Percentiles rank a stretch among this genome's conserved stretches.
These are phyloP conservation scores for Andrena hattorfiana DNA, from an alignment of 2,888 invertebrate species.

Conservation along the genomic window DNA sequence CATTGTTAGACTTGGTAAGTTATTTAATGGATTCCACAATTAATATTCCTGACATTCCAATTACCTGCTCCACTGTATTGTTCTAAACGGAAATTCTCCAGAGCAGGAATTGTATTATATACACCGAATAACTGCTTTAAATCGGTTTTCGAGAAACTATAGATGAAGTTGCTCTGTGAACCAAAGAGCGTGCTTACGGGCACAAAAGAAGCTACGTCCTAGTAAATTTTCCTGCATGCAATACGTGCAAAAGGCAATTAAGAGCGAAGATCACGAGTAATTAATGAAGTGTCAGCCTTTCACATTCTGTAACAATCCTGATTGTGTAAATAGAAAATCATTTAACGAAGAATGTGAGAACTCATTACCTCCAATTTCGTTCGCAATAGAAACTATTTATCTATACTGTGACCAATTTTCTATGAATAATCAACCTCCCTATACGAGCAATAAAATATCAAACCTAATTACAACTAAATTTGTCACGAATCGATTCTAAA, in stretches of 20 bases:
- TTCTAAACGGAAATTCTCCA: not conserved
- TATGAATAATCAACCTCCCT: not conserved
- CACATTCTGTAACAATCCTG: not conserved
- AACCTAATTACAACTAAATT: not conserved
- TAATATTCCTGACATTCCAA: slow-evolving; percentile 7
- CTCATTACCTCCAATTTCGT: not conserved
- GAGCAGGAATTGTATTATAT: not conserved
- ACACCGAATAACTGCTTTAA: not conserved
- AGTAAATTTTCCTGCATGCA: not conserved
- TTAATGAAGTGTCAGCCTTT: not conserved
- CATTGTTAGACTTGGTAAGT: not conserved
- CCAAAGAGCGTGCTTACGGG: not conserved
- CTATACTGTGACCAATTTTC: not conserved
- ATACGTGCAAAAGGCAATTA: not conserved
- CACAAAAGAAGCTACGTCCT: not conserved
- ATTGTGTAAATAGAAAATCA: slow-evolving; percentile 8
- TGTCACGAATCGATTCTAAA: not conserved
- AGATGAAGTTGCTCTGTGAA: not conserved
- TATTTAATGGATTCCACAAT: slow-evolving; percentile 2
- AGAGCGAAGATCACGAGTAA: not conserved
- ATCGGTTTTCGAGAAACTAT: not conserved
- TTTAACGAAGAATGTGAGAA: not conserved
- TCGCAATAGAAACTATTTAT: too few species aligned
- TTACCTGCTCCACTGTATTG: not conserved
- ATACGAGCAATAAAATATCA: not conserved